A percentile compares a stretch with the other conserved stretches of the same genome.
Evolutionary conservation across 2,797 vertebrate species (phyloP).

Genomic region (Myripristis murdjan): DNA sequence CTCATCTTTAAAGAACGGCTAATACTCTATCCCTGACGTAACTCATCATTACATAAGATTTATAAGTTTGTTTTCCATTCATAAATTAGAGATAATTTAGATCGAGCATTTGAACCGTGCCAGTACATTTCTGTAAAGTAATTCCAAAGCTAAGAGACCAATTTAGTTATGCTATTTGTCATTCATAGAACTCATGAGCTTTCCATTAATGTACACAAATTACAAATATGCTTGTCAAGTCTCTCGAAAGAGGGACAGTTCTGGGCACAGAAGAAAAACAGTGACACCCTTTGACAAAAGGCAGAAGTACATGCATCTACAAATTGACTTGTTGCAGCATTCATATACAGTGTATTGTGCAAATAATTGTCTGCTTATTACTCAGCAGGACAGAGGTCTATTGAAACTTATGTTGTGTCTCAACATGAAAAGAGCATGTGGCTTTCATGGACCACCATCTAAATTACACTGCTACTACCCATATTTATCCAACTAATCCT

Average conservation of each 20-base stretch:
- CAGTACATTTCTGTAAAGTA: background rate
- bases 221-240: background rate
- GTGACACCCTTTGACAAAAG: constrained; percentile 77
- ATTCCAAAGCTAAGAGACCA: background rate
- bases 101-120: background rate
- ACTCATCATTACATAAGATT: constrained; percentile 21
- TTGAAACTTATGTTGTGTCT: constrained; percentile 35
- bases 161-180: constrained; percentile 5
- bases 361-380: constrained; percentile 20
- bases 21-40: constrained; percentile 38
- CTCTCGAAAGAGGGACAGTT: constrained; percentile 14
- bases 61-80: constrained; percentile 9
- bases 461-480: constrained; percentile 55
- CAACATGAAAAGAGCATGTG: constrained; percentile 65
- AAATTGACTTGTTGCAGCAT: constrained; percentile 4
- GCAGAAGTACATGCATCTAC: constrained; percentile 65
- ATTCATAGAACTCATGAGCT: background rate
- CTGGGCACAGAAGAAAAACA: constrained; percentile 65
- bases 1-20: constrained; percentile 67
- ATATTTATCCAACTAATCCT: constrained; percentile 66
- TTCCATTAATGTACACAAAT: background rate
- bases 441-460: constrained; percentile 48
- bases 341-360: constrained; percentile 4
- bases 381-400: constrained; percentile 11
- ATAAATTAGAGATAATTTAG: background rate